Base-by-base conservation (phyloP, 2,113 vertebrate genomes). In the Gobius niger region DNA sequence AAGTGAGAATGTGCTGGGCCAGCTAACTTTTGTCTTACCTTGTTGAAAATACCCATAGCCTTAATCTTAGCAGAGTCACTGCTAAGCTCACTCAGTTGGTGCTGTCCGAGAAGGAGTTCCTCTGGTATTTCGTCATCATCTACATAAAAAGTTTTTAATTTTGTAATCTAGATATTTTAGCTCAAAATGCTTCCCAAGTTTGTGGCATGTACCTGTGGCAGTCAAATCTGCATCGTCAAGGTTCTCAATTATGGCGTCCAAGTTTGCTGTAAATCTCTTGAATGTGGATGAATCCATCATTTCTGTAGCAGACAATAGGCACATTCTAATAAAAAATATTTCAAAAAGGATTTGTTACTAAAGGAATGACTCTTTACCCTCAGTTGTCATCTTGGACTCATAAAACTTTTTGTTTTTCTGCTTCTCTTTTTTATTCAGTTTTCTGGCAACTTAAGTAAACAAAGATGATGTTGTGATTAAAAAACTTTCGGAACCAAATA, bases 61-160 rank as follows among this genome's bases (percentile, higher is more conserved):
- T 99, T 99, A 83, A 99, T 95, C 92, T 98, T 99, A 64, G 95
- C 94, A 54, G 98, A 98, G 92, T 98, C 95, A 64, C 94, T 97
- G 77, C 95, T 93, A 34, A 99, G 77, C 84, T 99, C 96, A 44
- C 80, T 94, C 80, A 99, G 85, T 76, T 98, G 97, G 87, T 98
- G 95, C 72, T 98, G 98, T 78, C 96, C 96, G 47, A 99, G 91
- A 6, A 99, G 85, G 46, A 99, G 81, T 80, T 99, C 98, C 76
- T 97, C 92, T 70, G 97, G 98, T 85, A 98, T 96, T 89, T 98
- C 96, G 75, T 96, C 4, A 0, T 14, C 24, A 63, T 63, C 61
- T 63, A 44, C 34, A n/a, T 44, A n/a, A 60, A 54, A 54, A 19
- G 12, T 9, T 5, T 3, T 53, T 18, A 18, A 18, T 52, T 7